Evolutionary conservation across 2,888 invertebrate species (phyloP).

Genomic region (Scaptomyza reducta): DNA sequence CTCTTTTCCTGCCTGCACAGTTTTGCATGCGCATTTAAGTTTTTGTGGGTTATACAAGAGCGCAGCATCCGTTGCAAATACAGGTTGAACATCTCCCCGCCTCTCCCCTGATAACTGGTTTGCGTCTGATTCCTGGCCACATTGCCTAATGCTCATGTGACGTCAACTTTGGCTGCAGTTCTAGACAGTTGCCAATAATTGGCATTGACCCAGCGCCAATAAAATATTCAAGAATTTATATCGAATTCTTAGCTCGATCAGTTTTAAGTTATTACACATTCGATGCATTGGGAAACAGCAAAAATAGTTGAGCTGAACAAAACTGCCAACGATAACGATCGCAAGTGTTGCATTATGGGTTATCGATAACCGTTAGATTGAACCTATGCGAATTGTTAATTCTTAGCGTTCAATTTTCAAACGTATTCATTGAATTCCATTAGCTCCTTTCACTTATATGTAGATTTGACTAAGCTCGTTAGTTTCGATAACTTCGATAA

Average conservation of each 20-base stretch:
- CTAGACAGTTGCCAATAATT: constrained; percentile 37
- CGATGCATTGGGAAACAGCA: neutral
- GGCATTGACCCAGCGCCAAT: constrained; percentile 49
- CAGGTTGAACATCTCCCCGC: constrained; percentile 2
- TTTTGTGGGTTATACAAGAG: constrained; percentile 42
- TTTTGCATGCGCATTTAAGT: constrained; percentile 34
- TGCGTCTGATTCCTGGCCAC: constrained; percentile 13
- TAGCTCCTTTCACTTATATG: neutral
- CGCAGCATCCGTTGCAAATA: constrained; percentile 19
- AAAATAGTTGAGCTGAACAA: neutral
- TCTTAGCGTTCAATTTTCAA: too few species aligned
- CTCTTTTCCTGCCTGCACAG: constrained; percentile 25
- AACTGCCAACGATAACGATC: neutral
- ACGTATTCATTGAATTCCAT: neutral
- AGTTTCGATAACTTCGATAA: neutral
- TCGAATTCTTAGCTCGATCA: neutral
- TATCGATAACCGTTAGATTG: constrained; percentile 9
- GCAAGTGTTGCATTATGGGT: neutral
- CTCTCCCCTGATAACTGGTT: constrained; percentile 27
- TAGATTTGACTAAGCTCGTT: neutral
- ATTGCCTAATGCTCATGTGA: constrained; percentile 33
- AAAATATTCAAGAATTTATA: constrained; percentile 14
- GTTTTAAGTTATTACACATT: neutral
- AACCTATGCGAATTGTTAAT: neutral
- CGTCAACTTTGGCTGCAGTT: constrained; percentile 43